Percentiles rank a stretch among this genome's conserved stretches.
These are phyloP conservation scores for Cryptocheilus praepositus DNA, from an alignment of 2,888 invertebrate species.

Conservation along the genomic window DNA sequence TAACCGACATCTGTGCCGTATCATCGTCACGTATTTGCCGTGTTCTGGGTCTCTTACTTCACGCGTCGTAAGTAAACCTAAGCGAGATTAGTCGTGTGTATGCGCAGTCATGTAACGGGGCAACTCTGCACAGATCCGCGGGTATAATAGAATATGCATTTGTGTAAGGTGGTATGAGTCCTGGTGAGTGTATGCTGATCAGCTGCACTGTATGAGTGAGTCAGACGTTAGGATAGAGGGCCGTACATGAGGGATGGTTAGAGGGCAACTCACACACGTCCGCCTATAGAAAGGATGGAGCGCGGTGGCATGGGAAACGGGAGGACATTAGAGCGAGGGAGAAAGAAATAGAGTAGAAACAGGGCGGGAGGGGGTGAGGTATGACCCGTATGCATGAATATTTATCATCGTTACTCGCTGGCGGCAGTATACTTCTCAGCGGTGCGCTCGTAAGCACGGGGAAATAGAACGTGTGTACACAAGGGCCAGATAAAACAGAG, in stretches of 20 bases:
- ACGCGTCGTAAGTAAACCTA: conserved; percentile 44
- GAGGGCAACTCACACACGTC: too few species aligned
- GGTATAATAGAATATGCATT: background rate
- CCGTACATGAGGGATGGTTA: background rate
- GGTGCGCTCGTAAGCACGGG: conserved; percentile 16
- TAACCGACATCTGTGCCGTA: conserved; percentile 37
- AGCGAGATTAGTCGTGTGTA: background rate
- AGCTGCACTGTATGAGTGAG: background rate
- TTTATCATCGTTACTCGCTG: conserved; percentile 50
- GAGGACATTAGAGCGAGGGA: background rate
- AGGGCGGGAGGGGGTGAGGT: conserved; percentile 19
- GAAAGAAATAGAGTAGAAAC: conserved; percentile 37
- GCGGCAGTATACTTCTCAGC: conserved; percentile 39
- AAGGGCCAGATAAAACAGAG: conserved; percentile 1
- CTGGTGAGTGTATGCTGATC: background rate
- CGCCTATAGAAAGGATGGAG: too few species aligned
- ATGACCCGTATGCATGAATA: conserved; percentile 51
- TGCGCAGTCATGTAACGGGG: too few species aligned
- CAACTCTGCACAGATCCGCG: background rate
- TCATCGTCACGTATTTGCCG: conserved; percentile 43
- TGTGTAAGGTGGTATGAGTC: background rate
- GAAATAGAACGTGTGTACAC: conserved; percentile 6
- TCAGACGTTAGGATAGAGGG: background rate
- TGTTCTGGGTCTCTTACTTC: conserved; percentile 9
- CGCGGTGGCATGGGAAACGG: too few species aligned